Percentiles rank a stretch among this genome's conserved stretches.
Conservation (phyloP, 2,113 vertebrate genomes). For the Mola mola region DNA sequence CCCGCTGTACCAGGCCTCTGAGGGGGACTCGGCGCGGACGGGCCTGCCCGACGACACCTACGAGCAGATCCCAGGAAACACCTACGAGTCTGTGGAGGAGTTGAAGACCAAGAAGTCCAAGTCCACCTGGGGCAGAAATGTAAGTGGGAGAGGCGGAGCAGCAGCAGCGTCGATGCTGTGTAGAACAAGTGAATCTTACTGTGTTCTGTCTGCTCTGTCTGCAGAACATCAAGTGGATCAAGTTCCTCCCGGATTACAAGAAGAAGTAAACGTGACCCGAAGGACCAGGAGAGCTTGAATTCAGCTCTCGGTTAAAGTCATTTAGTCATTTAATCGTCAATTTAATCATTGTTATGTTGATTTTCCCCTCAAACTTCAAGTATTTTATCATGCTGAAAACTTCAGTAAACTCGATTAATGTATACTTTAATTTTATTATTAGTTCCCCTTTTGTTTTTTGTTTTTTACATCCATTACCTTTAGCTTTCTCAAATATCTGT, state of each 20-base stretch:
- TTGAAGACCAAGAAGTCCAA: conserved; percentile 65
- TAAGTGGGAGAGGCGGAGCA: conserved; percentile 11
- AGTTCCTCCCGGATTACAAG: conserved; percentile 61
- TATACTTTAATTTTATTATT: no score
- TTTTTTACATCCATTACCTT: no score
- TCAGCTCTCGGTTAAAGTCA: no score
- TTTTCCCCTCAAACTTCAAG: no score
- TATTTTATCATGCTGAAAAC: no score
- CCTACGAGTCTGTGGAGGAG: conserved; percentile 70
- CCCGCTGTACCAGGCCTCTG: conserved; percentile 44
- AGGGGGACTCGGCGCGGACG: background rate
- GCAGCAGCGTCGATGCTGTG: background rate
- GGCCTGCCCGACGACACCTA: conserved; percentile 61
- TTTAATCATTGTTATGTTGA: no score
- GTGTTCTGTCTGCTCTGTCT: conserved; percentile 29
- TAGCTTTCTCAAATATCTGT: no score
- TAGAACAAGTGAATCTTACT: background rate
- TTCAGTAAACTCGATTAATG: no score
- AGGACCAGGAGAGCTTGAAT: no score
- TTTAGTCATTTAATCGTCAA: no score
- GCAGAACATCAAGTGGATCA: conserved; percentile 68
- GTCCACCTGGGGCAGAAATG: conserved; percentile 60
- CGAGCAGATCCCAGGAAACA: conserved; percentile 70
- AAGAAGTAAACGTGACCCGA: conserved; percentile 73
- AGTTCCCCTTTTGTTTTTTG: no score